Base-by-base conservation (phyloP, 2,888 invertebrate genomes). In the Junonia oenone region DNA sequence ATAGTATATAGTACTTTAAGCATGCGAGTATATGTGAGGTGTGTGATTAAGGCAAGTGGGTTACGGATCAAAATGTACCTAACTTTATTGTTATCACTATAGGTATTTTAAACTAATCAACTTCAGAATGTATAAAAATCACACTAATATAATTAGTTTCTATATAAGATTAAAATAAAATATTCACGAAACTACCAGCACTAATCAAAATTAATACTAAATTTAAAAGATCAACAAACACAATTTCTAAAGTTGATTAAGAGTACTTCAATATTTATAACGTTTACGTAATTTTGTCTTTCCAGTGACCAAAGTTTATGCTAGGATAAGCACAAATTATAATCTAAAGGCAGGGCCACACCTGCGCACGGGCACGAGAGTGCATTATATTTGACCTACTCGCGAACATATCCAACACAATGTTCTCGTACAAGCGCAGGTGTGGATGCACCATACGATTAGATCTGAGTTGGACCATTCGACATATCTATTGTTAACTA, bases 21-120 rank as follows among this genome's bases (percentile, higher is more conserved):
- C 76, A 79, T 76, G 78, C 77, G 78, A 84, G 79, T 81, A 82
- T 73, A 78, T 64, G 68, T 76, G 72, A 79, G 67, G 68, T 71
- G 45, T 59, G 68, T 69, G 22, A 13, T 75, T 80, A 84, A 84
- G 83, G 84, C 83, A 81, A 81, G 78, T 78, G 68, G 50, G 31
- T 50, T 50, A 40, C 50, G 50, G 29, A 51, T 45, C 17, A 51
- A 51, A 55, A 54, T 19, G 26, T 54, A 47, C 46, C 46, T 58
- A 35, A 47, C 8, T 27, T 45, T 9, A 46, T 46, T 14, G 11
- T 9, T 17, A 19, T 40, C 9, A 27, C n/a, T n/a, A 15, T 49
- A 33, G 11, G n/a, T 33, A 6, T 45, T 35, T 22, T 22, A 17
- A 22, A 35, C 49, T 55, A 35, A 27, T 45, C 22, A 45, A 50